Conservation (phyloP, 2,888 invertebrate genomes). For the Adineta ricciae region DNA sequence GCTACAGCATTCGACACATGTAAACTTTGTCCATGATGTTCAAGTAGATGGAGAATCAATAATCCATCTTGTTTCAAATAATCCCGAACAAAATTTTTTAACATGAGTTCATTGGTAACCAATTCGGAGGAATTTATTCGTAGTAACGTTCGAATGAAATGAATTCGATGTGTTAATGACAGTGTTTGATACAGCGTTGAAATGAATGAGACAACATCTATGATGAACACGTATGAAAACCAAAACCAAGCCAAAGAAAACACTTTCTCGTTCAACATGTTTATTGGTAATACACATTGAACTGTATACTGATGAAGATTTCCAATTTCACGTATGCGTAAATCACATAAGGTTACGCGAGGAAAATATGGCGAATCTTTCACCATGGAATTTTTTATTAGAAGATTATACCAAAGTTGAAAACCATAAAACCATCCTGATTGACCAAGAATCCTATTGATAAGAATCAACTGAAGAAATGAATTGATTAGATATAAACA, state of each 20-base stretch:
- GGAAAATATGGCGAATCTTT: constrained; percentile 36
- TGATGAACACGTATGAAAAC: not conserved
- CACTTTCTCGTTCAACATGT: constrained; percentile 33
- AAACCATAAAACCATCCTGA: constrained; percentile 41
- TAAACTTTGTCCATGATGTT: not conserved
- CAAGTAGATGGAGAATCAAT: not conserved
- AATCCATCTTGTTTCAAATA: constrained; percentile 19
- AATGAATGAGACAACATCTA: not conserved
- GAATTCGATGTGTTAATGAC: not conserved
- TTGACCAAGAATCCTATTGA: constrained; percentile 42
- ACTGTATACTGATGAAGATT: constrained; percentile 33
- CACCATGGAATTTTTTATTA: constrained; percentile 35
- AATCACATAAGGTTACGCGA: constrained; percentile 37
- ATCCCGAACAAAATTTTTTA: not conserved
- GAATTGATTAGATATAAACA: constrained; percentile 42
- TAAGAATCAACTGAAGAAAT: constrained; percentile 43
- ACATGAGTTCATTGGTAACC: not conserved
- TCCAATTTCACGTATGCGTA: constrained; percentile 35
- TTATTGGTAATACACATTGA: constrained; percentile 37
- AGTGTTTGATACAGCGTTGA: not conserved
- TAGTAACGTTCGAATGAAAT: not conserved
- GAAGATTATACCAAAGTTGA: constrained; percentile 39
- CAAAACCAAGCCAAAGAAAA: constrained; percentile 32
- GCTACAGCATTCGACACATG: not conserved
- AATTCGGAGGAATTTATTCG: not conserved